Evolutionary conservation across 1,140 invertebrate genomes (phyloP), one percentile per base, ranked within the genome.

Genomic region (Panulirus ornatus): DNA sequence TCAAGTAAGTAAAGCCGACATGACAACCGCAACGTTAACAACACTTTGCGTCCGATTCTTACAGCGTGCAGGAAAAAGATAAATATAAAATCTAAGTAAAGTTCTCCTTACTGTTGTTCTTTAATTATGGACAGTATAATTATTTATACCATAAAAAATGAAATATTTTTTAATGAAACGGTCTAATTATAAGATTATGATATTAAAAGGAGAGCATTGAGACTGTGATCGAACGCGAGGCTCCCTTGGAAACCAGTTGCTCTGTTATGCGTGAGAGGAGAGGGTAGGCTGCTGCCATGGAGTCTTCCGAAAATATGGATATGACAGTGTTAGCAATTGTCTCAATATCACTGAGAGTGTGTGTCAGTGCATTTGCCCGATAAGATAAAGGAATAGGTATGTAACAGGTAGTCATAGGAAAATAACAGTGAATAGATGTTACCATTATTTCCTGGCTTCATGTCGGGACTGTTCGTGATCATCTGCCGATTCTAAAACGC

Each of bases 211-310:
- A 5, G 6, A 19, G 11, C n/a, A 22, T 14, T 3, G 54, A 58
- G 22, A 22, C 19, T 19, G 11, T 58, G 3, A 58, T 5, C 54
- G 54, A 66, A 66, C 58, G 11, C 58, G 1, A 30, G 2, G 3
- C 58, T 66, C 58, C n/a, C n/a, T 27, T 22, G n/a, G 27, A 66
- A 30, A 66, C 58, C 58, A 66, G 58, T 66, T 66, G 58, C 58
- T 66, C 5, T 66, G 6, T 27, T 66, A 5, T 66, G 44, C 27
- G 6, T 5, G 11, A 27, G 0, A 27, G 3, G 58, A 66, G 58
- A 11, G 9, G 54, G 19, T 2, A 27, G 1, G 6, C 58, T n/a
- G n/a, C n/a, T n/a, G n/a, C n/a, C n/a, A n/a, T n/a, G n/a, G n/a
- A n/a, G n/a, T n/a, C n/a, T n/a, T n/a, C n/a, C n/a, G n/a, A n/a